Evolutionary conservation across 2,797 vertebrate genomes (phyloP), one percentile per base, ranked within the genome.

Genomic region (Spinus pinus): DNA sequence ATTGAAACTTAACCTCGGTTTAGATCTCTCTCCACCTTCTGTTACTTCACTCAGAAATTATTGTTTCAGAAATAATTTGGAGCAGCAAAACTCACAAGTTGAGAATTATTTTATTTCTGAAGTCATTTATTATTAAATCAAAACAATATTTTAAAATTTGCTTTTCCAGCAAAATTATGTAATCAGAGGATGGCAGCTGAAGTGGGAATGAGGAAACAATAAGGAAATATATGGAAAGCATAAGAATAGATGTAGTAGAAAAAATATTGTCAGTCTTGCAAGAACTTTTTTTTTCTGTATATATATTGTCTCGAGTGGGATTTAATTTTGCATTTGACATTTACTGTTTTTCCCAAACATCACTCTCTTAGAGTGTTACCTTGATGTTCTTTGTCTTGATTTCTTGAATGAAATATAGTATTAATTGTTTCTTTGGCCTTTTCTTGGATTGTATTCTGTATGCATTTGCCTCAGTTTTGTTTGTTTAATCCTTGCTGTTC

Each of bases 401-500:
- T 87, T 5, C 31, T 90, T 85, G 44, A 93, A 87, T 49, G 27
- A 96, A 83, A 78, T 69, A 79, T 81, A 33, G 14, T 25, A 64
- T 62, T 83, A 87, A 71, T 74, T 60, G 37, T 46, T 82, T 82
- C 33, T 81, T 41, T 82, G 69, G 73, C 30, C 13, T 88, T 91
- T 86, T 94, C 28, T 62, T 74, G 31, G 51, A 24, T 60, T 75
- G 18, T 66, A 80, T 92, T 87, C 30, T 49, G 16, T 67, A 62
- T 37, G 28, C 7, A 41, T 77, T 90, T 88, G 28, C 21, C 85
- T 91, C 46, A 27, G 22, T 20, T 71, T 71, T 94, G 44, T 85
- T 96, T 89, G 31, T 74, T 95, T 94, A 91, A 86, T 91, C 94
- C 37, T 95, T 80, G 18, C 49, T 87, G 54, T 64, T 93, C 74